Base-by-base conservation (phyloP, 2,113 vertebrate species). In the Eulacestoma nigropectus region DNA sequence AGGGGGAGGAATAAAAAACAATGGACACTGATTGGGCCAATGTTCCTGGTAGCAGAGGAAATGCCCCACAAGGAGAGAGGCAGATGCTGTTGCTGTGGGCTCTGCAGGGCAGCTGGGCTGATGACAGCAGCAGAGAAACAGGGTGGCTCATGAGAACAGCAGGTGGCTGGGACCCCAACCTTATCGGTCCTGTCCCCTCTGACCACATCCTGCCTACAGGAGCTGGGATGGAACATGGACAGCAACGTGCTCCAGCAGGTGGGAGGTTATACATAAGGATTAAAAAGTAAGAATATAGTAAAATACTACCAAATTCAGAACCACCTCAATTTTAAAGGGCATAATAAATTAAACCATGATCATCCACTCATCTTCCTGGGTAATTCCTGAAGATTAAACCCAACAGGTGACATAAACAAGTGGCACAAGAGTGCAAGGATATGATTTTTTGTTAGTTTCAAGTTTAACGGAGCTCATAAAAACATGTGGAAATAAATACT, bases 381-480 rank as follows among this genome's bases (percentile, higher is more conserved):
- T 35, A 62, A 47, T 33, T 89, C 15, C 30, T 32, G 26, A 56
- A 55, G 21, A 83, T 69, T 42, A 55, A 62, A 76, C 21, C 14
- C 17, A 47, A 75, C 30, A 35, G 13, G 2, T 53, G 20, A 26
- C 27, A 83, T 2, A 60, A 75, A 68, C 11, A 62, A 89, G 75
- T 32, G 30, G 17, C 30, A 41, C 6, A 62, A 32, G 19, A 26
- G 5, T 30, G 30, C 25, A 68, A 62, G 14, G 22, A 35, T 30
- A 41, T 19, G 7, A 30, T 32, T 83, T 62, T 62, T 39, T 76
- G 21, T 47, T 46, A 15, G 9, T 56, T 70, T 72, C 35, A 60
- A 30, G 37, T 60, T 53, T 18, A 83, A 47, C 0, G 0, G 21
- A 32, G 8, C 25, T 62, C 35, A 47, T 26, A 16, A 47, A 68